Evolutionary conservation across 2,113 vertebrate genomes (phyloP), one percentile per base, ranked within the genome.

Genomic region (Nettapus auritus): DNA sequence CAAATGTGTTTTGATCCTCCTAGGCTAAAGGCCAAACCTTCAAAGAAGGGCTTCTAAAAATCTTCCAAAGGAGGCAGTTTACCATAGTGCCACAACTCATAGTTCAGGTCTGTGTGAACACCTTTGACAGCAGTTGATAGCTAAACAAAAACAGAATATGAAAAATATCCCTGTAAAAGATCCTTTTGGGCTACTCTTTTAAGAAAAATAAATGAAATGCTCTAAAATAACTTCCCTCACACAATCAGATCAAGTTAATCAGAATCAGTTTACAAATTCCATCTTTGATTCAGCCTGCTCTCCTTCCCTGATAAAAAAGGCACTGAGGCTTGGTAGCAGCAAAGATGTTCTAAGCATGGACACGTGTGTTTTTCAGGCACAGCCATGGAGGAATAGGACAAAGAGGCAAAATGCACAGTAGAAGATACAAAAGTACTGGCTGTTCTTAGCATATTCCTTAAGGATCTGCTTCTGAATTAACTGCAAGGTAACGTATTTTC

Each of bases 1-100:
- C 93, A 97, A 96, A 92, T 95, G 97, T 67, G 64, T 93, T 97
- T 93, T 96, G 95, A 96, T 89, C 81, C 70, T 95, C 70, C 59
- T 60, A 82, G 82, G 90, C 73, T 96, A 96, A 97, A 94, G 92
- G 94, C 80, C 94, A 97, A 96, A 81, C 68, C 60, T 96, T 97
- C 90, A 94, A 96, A 96, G 94, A 90, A 91, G 20, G 34, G 15
- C 66, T 96, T 91, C 85, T 89, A 93, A 97, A 96, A 96, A 63
- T 88, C 82, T 94, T 97, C 95, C 87, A 91, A 90, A 90, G 68
- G 56, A 96, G 40, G 79, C 63, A 89, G 93, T 96, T 97, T 97
- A 82, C 95, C 83, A 56, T 57, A 89, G 93, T 95, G 94, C 87
- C 97, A 96, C 93, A 93, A 97, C 80, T 97, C 89, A 90, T 96